Base-by-base conservation (phyloP, 2,888 invertebrate genomes). In the Tanytarsus gracilentus region DNA sequence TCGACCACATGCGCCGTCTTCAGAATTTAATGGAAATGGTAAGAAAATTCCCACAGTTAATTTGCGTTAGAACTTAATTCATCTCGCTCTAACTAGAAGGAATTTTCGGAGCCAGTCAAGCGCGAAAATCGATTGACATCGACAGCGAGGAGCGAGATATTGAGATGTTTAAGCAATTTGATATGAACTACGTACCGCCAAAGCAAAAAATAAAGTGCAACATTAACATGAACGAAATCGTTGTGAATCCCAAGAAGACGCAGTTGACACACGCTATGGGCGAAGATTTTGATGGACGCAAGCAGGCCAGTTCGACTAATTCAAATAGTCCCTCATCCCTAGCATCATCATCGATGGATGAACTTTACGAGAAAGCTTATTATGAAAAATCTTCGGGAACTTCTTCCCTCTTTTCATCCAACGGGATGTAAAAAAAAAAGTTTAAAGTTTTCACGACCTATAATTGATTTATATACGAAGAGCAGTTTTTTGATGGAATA, bases 91-190 rank as follows among this genome's bases (percentile, higher is more conserved):
- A n/a, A 49, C 11, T 26, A 26, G 27, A 44, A 23, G 21, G 3
- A 8, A 49, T 49, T 30, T 30, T 30, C 30, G 11, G 6, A 11
- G 6, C 30, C 11, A 44, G 21, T 49, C 49, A 49, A 49, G 27
- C 14, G 14, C 25, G 27, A 49, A 26, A 25, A 8, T 27, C 27
- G 26, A 25, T 26, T 16, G 49, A 49, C 39, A 78, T 90, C 68
- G 89, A 90, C 69, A 85, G 84, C 61, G 83, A 84, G 33, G 90
- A 90, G 68, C 76, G 86, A 2, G 91, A 91, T 70, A 77, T 90
- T 64, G 91, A 92, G 69, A 86, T 87, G 2, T 89, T 92, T 75
- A 92, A 93, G 72, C 81, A 89, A 18, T 90, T 88, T 73, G 89
- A 88, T 66, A 84, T 86, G 68, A 88, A 88, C 71, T 89, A 88